Evolutionary conservation across 2,888 invertebrate species (phyloP).

Genomic region (Melanotus villosus): DNA sequence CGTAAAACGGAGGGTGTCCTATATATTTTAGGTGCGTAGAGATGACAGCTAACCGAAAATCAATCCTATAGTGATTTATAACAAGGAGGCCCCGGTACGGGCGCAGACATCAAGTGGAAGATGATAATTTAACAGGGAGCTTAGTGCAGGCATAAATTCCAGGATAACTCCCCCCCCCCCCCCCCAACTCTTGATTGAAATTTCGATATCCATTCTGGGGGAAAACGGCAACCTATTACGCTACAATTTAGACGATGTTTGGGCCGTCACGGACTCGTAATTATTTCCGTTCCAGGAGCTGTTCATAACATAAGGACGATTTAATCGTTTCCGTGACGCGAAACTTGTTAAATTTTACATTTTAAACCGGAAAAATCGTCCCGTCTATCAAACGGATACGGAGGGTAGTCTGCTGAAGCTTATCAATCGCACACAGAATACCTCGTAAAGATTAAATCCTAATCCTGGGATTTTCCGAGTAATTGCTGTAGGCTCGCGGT

Average conservation of each 20-base stretch:
- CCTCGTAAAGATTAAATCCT: too few species aligned
- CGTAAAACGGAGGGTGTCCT: background rate
- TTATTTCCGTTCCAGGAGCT: conserved; percentile 44
- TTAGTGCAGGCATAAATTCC: conserved; percentile 49
- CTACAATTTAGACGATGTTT: conserved; percentile 48
- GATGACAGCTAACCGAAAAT: conserved; percentile 36
- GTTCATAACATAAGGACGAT: conserved; percentile 36
- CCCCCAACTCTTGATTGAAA: conserved; percentile 42
- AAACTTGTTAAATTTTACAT: background rate
- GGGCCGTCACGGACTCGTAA: conserved; percentile 40
- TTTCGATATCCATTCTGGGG: conserved; percentile 50
- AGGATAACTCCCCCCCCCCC: too few species aligned
- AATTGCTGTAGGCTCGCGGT: too few species aligned
- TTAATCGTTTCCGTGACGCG: conserved; percentile 44
- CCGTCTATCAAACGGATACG: background rate
- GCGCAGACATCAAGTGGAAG: conserved; percentile 37
- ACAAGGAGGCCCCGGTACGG: conserved; percentile 19
- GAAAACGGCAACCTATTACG: conserved; percentile 44
- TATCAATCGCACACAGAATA: background rate
- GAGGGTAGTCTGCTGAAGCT: background rate
- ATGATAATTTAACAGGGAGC: conserved; percentile 35
- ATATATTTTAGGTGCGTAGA: conserved; percentile 1
- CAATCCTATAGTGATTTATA: conserved; percentile 36
- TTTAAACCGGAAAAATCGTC: background rate
- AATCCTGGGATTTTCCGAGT: too few species aligned